Evolutionary conservation across 2,888 invertebrate genomes (phyloP), one percentile per base, ranked within the genome.

Genomic region (Volucella inflata): DNA sequence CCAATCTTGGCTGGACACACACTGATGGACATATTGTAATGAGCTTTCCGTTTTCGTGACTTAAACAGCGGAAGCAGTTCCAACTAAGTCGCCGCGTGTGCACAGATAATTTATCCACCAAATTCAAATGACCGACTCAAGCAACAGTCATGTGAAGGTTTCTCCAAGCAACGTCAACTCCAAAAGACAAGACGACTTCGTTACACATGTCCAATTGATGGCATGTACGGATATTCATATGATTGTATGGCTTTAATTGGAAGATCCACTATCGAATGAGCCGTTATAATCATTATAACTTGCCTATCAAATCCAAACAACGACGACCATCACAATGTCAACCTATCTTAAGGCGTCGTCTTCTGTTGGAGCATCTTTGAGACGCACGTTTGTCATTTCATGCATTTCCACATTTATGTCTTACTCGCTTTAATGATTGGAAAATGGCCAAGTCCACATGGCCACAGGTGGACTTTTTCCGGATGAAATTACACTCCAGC

Each of bases 361-460:
- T 57, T 64, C 40, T 38, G 44, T 46, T 30, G 62, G 65, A 30
- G 50, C 59, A 46, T 36, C 21, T 30, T 16, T 21, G 2, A n/a
- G 16, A 53, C 53, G 44, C 67, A 53, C 84, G 59, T 80, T 75
- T 75, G 84, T 84, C 84, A 84, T 84, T 84, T 80, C 84, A 83
- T 83, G 83, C 75, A 76, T 84, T 84, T 80, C 80, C 70, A 80
- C 65, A 60, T 71, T 84, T 80, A 80, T 76, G 84, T 84, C 84
- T 84, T 71, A 84, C 84, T 84, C 80, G n/a, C 40, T 38, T 65
- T 84, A 84, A 84, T 80, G 80, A 80, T 80, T 75, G 84, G 84
- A 80, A 84, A 84, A 84, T 84, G 84, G 80, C 65, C 30, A 10
- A n/a, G 65, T 48, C 46, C 44, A 64, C 60, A 42, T 36, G 71